These are phyloP conservation scores for Litoditis marina DNA, from an alignment of 2,888 invertebrate genomes.

Conservation along the genomic window DNA sequence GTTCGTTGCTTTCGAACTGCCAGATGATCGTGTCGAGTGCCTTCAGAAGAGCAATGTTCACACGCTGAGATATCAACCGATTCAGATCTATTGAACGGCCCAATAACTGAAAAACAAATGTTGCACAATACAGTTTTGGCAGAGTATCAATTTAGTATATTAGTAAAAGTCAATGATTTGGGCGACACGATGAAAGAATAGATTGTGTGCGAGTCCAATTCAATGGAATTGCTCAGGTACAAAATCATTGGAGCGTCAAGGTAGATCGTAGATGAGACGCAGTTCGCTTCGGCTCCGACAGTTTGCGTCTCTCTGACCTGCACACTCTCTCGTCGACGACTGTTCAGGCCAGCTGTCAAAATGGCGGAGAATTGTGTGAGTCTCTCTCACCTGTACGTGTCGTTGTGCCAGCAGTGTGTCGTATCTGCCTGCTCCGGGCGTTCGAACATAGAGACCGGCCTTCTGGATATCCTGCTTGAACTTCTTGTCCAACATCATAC, in stretches of 20 bases:
- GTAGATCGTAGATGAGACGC: too few relatives aligned
- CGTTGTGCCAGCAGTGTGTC: slow-evolving; percentile 89
- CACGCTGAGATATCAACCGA: slow-evolving; percentile 84
- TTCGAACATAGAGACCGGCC: slow-evolving; percentile 79
- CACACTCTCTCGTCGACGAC: too few relatives aligned
- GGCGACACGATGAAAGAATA: too few relatives aligned
- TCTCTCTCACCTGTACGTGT: slow-evolving; percentile 74
- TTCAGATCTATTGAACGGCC: slow-evolving; percentile 93
- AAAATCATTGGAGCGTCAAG: too few relatives aligned
- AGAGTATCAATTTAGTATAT: too few relatives aligned
- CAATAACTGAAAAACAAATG: slow-evolving; percentile 69
- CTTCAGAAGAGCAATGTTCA: slow-evolving; percentile 91
- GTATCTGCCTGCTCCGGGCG: slow-evolving; percentile 86
- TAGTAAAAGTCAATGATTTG: too few relatives aligned
- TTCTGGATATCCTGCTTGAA: slow-evolving; percentile 90
- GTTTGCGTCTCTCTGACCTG: too few relatives aligned
- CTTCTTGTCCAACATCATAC: slow-evolving; percentile 92
- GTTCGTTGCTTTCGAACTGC: slow-evolving; percentile 92
- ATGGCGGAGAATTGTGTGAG: too few relatives aligned
- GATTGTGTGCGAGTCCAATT: too few relatives aligned
- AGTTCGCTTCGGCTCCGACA: too few relatives aligned
- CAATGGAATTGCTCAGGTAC: too few relatives aligned
- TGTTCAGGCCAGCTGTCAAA: too few relatives aligned
- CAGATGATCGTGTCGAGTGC: slow-evolving; percentile 90
- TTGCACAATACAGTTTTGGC: background rate